Evolutionary conservation across 2,113 vertebrate genomes (phyloP), one percentile per base, ranked within the genome.

Genomic region (Neodontobutis hainanensis): DNA sequence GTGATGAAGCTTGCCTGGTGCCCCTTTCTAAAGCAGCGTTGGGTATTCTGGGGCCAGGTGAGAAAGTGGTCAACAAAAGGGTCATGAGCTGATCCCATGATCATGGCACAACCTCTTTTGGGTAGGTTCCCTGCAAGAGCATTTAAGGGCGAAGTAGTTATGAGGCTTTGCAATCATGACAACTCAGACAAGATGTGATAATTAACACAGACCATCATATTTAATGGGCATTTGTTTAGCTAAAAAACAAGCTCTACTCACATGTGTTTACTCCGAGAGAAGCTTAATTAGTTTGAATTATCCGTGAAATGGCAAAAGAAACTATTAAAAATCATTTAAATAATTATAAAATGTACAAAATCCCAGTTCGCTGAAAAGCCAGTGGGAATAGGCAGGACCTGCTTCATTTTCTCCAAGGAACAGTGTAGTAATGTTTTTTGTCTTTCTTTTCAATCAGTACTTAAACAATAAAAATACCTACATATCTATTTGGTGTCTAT

Each of bases 381-480:
- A 61, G 47, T 42, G 58, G 52, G 65, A 68, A 60, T 3, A 27
- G 50, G 64, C 68, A 57, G 66, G 58, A 66, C 57, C 73, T 57
- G 40, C 50, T 34, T 70, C 43, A 15, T 9, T 50, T 12, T 12
- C 44, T 14, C 35, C 27, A 1, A 43, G 43, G 34, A n/a, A 15
- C 36, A 45, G 19, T 61, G 42, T 27, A 27, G 19, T 27, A 27
- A 27, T 27, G 19, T 1, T 27, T 27, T 27, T 1, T 1, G 19
- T 27, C 19, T 27, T 27, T 27, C 19, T 27, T 27, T 27, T 27
- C 1, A 27, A 27, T 27, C 19, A 27, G 19, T 27, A 27, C 19
- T 27, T 27, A 27, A 27, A 27, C 19, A 27, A 27, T 27, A 3
- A 27, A 27, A 27, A 27, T 3, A 27, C 19, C 19, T 27, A 27